Conservation (phyloP, 2,888 invertebrate species). For the Tetramorium bicarinatum region DNA sequence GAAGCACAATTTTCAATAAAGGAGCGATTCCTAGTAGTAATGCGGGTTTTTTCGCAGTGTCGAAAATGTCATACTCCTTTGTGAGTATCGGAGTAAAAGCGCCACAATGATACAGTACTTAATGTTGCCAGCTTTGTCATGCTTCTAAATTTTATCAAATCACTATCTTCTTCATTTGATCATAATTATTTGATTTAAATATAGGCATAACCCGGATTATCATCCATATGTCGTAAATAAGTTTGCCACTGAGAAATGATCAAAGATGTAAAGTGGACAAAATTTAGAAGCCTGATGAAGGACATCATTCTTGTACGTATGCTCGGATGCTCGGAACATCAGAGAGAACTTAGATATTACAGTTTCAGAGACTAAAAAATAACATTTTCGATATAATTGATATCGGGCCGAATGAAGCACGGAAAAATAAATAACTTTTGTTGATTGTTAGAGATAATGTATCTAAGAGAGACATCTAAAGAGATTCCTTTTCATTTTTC, state of each 20-base stretch:
- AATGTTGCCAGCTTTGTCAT: conserved; percentile 9
- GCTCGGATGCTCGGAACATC: neutral
- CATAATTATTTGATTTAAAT: neutral
- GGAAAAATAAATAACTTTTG: neutral
- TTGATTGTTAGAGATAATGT: neutral
- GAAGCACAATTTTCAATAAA: conserved; percentile 8
- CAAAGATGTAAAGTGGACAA: neutral
- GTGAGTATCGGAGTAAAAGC: neutral
- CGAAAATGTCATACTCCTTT: neutral
- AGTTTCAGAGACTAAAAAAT: neutral
- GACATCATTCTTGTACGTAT: neutral
- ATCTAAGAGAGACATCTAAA: neutral
- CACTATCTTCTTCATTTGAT: neutral
- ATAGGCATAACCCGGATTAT: neutral
- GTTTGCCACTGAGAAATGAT: neutral
- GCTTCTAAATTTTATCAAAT: conserved; percentile 6
- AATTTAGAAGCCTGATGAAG: conserved; percentile 10
- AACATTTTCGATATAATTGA: neutral
- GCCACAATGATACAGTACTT: neutral
- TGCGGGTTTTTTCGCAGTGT: neutral
- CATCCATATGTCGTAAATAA: neutral
- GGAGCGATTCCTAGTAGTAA: neutral
- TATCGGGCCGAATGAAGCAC: neutral
- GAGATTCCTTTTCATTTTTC: too few species aligned
- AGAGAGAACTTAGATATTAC: conserved; percentile 1